Base-by-base conservation (phyloP, 2,113 vertebrate genomes). In the Cephalopterus ornatus region DNA sequence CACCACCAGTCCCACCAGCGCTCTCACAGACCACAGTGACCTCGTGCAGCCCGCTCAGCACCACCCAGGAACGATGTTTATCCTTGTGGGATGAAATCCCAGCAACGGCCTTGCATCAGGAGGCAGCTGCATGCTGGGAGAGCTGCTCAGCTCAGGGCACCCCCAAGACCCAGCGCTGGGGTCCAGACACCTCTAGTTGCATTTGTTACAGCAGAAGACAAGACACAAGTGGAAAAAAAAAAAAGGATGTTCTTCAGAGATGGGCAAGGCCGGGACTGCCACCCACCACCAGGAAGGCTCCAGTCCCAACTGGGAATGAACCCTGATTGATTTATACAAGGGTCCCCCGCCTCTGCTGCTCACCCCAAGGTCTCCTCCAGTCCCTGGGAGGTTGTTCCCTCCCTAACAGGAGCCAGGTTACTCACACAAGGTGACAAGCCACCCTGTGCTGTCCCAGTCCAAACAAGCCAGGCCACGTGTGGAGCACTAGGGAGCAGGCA, bases 381-480 rank as follows among this genome's bases (percentile, higher is more conserved):
- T 1, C 61, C 44, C 41, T 4, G 13, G 30, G n/a, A 89, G 19
- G 47, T 39, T 11, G 41, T 71, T 17, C 61, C 52, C 52, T 56
- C 27, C 35, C 30, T 3, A 37, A 3, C 33, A 23, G 9, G 23
- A 49, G 24, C 4, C 47, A 21, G 68, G 61, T 46, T 7, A 53
- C 19, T 19, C 1, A 1, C 20, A 21, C 52, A 84, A 89, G 56
- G 84, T 61, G 84, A 88, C 73, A 82, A 61, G 20, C 62, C 75
- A 49, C 5, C 47, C n/a, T 8, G 11, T 26, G 42, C 30, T 79
- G 65, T 32, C 76, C 80, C 86, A 44, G 24, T 42, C 66, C 92
- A 88, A 93, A 91, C 85, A 92, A 21, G 10, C 23, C 85, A 41
- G 20, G 42, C 78, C 79, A 82, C 32, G 22, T 50, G 83, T 80